Conservation (phyloP, 2,113 vertebrate species). For the Camarhynchus parvulus region DNA sequence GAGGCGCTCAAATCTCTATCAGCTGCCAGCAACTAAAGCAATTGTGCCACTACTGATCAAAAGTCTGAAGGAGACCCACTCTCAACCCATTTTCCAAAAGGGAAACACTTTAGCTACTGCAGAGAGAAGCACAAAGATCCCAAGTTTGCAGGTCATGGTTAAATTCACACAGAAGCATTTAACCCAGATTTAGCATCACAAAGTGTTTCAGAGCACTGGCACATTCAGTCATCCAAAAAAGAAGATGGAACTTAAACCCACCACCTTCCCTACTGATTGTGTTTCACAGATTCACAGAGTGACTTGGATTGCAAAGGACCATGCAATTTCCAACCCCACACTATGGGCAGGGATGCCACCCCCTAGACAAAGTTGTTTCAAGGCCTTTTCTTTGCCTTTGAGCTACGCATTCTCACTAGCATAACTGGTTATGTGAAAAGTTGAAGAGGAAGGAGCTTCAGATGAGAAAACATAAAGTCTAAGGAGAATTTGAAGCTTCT, state of each 20-base stretch:
- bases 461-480: not conserved
- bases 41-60: not conserved
- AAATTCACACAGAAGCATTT: not conserved
- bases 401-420: not conserved
- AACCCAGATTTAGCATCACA: not conserved
- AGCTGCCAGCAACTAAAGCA: not conserved
- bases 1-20: not conserved
- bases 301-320: not conserved
- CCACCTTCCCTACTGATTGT: fast-evolving
- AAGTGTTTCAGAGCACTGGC: not conserved
- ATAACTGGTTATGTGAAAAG: not conserved
- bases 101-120: not conserved
- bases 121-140: not conserved
- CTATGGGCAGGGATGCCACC: not conserved
- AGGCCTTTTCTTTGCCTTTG: not conserved
- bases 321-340: not conserved
- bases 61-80: not conserved
- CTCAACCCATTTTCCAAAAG: not conserved
- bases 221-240: not conserved
- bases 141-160: not conserved
- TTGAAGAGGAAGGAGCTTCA: not conserved
- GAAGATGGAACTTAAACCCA: not conserved
- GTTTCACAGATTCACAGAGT: not conserved
- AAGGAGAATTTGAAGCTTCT: not conserved
- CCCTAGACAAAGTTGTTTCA: not conserved